phyloP scores from a whole-genome alignment of 2,888 invertebrate genomes.

The Drosophila kokeensis region DNA sequence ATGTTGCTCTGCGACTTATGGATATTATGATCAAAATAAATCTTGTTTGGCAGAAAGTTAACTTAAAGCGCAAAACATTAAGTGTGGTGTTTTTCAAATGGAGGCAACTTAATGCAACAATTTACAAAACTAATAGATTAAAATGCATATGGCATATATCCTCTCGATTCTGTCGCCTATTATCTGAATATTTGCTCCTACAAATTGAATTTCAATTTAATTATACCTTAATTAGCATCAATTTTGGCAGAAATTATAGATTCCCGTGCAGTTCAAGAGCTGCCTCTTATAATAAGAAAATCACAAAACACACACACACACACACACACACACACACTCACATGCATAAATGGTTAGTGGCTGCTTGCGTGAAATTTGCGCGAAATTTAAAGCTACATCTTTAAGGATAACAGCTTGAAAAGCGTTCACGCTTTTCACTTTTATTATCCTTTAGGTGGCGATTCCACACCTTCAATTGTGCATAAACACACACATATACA shows the following conservation, averaged over 20 bases:
- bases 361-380: not conserved
- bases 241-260: not conserved
- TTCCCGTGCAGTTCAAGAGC: not conserved
- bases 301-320: not conserved
- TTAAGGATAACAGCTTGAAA: constrained; percentile 30
- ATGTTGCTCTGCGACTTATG: not conserved
- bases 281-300: not conserved
- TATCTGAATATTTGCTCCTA: not conserved
- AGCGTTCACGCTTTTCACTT: constrained; percentile 66
- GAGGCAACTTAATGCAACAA: not conserved
- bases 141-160: not conserved
- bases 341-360: not conserved
- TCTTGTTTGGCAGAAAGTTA: not conserved
- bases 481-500: constrained; percentile 24
- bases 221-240: not conserved
- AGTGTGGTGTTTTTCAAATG: not conserved
- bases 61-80: not conserved
- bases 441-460: constrained; percentile 78
- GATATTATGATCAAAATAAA: not conserved
- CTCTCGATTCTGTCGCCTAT: not conserved
- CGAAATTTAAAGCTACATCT: constrained; percentile 12
- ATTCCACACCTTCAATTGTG: constrained; percentile 77
- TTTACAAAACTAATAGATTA: not conserved
- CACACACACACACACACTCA: not conserved
- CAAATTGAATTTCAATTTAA: not conserved